These are phyloP conservation scores for Drosophila nr. fundita DNA, from an alignment of 2,888 invertebrate species.

Conservation along the genomic window DNA sequence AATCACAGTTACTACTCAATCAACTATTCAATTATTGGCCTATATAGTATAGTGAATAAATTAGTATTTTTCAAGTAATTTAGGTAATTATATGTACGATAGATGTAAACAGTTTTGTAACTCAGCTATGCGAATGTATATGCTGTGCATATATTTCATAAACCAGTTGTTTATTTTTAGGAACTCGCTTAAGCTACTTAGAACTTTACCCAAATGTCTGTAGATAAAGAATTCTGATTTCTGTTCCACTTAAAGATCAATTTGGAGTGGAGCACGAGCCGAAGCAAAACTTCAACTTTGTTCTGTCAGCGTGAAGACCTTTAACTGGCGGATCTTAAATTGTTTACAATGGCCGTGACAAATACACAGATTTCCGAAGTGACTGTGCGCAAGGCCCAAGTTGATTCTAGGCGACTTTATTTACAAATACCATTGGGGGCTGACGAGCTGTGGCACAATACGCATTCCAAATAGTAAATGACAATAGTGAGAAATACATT, in stretches of 20 bases:
- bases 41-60: background rate
- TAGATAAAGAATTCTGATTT: background rate
- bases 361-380: slow-evolving; percentile 44
- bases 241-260: background rate
- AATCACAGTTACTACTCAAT: slow-evolving; percentile 1
- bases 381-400: slow-evolving; percentile 39
- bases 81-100: background rate
- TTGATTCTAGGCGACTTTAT: slow-evolving; percentile 52
- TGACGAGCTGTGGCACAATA: slow-evolving; percentile 11
- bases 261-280: slow-evolving; percentile 11
- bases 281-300: slow-evolving; percentile 41
- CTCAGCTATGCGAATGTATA: background rate
- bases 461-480: slow-evolving; percentile 35
- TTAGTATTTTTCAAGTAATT: background rate
- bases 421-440: slow-evolving; percentile 18
- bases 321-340: slow-evolving; percentile 57
- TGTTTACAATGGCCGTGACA: slow-evolving; percentile 69
- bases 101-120: background rate
- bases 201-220: background rate
- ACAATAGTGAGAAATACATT: slow-evolving; percentile 54
- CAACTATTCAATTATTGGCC: slow-evolving; percentile 7
- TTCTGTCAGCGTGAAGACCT: slow-evolving; percentile 38
- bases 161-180: background rate
- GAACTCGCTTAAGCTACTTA: background rate
- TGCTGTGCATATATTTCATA: background rate